Evolutionary conservation across 2,888 invertebrate genomes (phyloP).

Genomic region (Ochropleura plecta): DNA sequence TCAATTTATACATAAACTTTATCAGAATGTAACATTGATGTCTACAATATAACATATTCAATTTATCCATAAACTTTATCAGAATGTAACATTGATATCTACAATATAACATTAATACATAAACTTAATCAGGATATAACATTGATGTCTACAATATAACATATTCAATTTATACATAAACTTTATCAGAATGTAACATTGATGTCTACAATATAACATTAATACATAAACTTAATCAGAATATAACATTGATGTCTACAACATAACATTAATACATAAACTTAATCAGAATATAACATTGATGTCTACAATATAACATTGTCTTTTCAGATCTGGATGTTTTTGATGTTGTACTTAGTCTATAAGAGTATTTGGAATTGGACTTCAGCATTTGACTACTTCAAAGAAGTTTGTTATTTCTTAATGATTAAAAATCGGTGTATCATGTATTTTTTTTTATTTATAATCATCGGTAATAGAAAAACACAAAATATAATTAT

Average conservation of each 20-base stretch:
- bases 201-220: too few species aligned
- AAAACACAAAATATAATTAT: background rate
- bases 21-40: constrained; percentile 5
- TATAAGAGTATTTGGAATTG: constrained; percentile 25
- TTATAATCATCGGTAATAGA: background rate
- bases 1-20: too few species aligned
- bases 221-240: too few species aligned
- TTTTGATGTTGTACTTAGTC: constrained; percentile 23
- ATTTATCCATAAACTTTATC: background rate
- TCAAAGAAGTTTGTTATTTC: background rate
- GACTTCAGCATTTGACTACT: constrained; percentile 14
- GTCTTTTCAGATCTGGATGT: constrained; percentile 31
- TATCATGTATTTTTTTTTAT: background rate
- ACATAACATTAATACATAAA: too few species aligned
- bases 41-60: constrained; percentile 7
- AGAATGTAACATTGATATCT: constrained; percentile 8
- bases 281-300: background rate
- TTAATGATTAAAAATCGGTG: constrained; percentile 1
- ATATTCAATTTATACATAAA: background rate
- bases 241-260: too few species aligned
- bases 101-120: constrained; percentile 7
- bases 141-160: constrained; percentile 19
- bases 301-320: constrained; percentile 19
- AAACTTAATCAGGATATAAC: background rate
- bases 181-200: too few species aligned